Evolutionary conservation across 2,888 invertebrate genomes (phyloP), one percentile per base, ranked within the genome.

Genomic region (Theretra japonica): DNA sequence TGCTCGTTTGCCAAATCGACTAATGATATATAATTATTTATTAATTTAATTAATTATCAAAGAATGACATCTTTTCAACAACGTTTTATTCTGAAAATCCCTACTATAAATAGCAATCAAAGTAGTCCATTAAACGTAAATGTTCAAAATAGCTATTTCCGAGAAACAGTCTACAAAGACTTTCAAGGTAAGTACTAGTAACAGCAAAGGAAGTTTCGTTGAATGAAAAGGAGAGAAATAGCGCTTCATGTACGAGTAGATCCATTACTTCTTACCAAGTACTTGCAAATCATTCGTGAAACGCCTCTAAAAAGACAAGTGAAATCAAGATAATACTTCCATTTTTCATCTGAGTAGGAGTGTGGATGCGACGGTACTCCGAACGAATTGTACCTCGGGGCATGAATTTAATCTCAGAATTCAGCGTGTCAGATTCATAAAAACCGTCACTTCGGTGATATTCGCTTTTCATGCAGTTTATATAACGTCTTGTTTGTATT

Each of bases 371-470:
- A 85, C 87, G 87, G 86, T 85, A 86, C 88, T 88, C 88, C 83
- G 86, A 87, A 88, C 86, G 89, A 91, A 92, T 90, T 88, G 89
- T 87, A 89, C 94, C 93, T 89, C 89, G 82, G 93, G 93, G 92
- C 88, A 92, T 91, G 91, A 92, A 92, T 93, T 93, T 94, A 94
- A 94, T 94, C 94, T 93, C 86, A 84, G 90, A 86, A 90, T 91
- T 88, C 87, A 86, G 88, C 86, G 86, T 89, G 89, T 90, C 91
- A 89, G 88, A 86, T 88, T 89, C 88, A 88, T 90, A 91, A 92
- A 89, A 90, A 89, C 83, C 84, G 86, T 89, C 88, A 88, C 86
- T 88, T 87, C 79, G 81, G 73, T 76, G 81, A 83, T 82, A 85
- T 87, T 85, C 80, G 79, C 77, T 81, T 84, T 83, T 82, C 79